Conservation (phyloP, 2,888 invertebrate genomes). For the Polyommatus iphigenia region DNA sequence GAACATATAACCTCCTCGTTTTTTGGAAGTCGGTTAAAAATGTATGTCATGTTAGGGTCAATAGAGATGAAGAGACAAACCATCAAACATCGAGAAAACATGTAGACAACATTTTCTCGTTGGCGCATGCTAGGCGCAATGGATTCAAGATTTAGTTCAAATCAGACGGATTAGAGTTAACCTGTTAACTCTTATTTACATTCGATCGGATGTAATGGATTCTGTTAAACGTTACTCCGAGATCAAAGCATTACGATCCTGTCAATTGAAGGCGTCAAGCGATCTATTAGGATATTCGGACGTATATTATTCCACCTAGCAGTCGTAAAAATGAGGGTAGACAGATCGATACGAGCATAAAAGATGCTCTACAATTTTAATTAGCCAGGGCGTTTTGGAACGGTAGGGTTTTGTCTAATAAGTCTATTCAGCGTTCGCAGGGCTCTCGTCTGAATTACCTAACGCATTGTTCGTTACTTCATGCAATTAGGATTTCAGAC, state of each 20-base stretch:
- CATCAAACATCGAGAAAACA: no score
- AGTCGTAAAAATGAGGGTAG: conserved; percentile 22
- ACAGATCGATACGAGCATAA: conserved; percentile 15
- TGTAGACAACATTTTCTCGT: no score
- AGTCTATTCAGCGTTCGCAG: conserved; percentile 3
- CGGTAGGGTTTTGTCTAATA: conserved; percentile 19
- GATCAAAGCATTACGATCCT: conserved; percentile 14
- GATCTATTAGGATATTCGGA: not conserved
- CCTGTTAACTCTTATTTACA: not conserved
- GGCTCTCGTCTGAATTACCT: conserved; percentile 19
- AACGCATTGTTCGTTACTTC: conserved; percentile 11
- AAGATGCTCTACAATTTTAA: not conserved
- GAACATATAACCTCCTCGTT: no score
- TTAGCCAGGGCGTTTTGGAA: conserved; percentile 2
- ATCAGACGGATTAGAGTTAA: not conserved
- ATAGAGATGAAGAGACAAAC: no score
- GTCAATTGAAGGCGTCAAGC: not conserved
- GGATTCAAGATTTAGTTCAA: not conserved
- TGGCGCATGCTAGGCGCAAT: no score
- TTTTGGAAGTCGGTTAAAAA: no score
- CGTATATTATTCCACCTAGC: not conserved
- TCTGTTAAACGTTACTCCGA: not conserved
- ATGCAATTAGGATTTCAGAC: conserved; percentile 7
- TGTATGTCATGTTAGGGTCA: no score
- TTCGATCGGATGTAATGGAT: conserved; percentile 9